phyloP scores from a whole-genome alignment of 2,888 invertebrate genomes.

The Ormyrus rosae region DNA sequence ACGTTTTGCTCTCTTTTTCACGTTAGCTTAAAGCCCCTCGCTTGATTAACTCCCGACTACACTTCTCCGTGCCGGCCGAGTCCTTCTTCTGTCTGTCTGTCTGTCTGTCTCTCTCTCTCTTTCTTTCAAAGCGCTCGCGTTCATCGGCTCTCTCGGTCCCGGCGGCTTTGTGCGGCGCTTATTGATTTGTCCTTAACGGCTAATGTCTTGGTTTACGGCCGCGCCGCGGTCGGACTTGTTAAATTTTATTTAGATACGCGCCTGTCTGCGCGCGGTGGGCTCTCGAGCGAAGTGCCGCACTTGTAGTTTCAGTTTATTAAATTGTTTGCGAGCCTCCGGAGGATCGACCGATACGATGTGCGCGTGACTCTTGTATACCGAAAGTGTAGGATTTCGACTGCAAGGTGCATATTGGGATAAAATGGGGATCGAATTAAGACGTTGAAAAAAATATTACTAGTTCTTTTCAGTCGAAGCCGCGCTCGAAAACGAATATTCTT shows the following conservation, averaged over 20 bases:
- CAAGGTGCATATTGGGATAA: no score
- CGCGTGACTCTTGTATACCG: no score
- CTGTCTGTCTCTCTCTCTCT: not conserved
- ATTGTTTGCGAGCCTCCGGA: no score
- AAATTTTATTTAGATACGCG: constrained; percentile 18
- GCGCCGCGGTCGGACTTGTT: constrained; percentile 15
- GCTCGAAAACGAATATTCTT: no score
- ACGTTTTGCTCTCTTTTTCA: constrained; percentile 20
- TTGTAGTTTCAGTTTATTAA: no score
- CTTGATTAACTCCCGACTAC: constrained; percentile 36
- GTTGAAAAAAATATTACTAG: no score
- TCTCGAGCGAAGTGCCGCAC: no score
- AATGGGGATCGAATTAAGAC: no score
- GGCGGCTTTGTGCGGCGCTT: not conserved
- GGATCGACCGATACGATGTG: no score
- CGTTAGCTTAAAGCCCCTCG: constrained; percentile 13
- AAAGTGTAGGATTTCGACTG: no score
- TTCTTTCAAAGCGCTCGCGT: constrained; percentile 13
- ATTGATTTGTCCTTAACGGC: constrained; percentile 42
- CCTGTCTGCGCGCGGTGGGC: no score
- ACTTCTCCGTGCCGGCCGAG: not conserved
- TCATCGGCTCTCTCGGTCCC: not conserved
- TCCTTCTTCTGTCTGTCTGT: not conserved
- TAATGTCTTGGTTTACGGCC: constrained; percentile 17
- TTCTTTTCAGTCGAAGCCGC: no score